Conservation (phyloP, 2,797 vertebrate species). For the Lagodon rhomboides region DNA sequence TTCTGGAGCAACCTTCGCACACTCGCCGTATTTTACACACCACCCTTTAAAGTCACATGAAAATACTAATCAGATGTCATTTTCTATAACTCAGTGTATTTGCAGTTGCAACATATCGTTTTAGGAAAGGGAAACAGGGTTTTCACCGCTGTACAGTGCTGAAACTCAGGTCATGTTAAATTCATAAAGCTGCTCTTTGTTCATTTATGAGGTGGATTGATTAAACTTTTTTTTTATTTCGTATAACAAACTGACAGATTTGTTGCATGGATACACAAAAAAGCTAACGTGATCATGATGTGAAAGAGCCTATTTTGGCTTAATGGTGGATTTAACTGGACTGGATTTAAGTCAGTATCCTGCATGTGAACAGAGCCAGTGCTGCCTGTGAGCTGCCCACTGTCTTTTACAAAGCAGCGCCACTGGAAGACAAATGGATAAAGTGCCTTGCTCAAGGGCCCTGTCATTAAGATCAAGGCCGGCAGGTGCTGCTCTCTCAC, state of each 20-base stretch:
- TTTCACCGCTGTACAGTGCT: constrained; percentile 6
- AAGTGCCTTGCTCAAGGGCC: constrained; percentile 31
- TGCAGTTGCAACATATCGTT: not conserved
- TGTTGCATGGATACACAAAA: constrained; percentile 8
- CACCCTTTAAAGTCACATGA: not conserved
- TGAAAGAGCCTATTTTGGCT: not conserved
- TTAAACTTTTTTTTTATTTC: not conserved
- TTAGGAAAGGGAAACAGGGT: constrained; percentile 31
- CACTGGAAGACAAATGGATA: not conserved
- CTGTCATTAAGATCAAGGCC: not conserved
- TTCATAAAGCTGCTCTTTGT: constrained; percentile 15
- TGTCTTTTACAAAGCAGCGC: not conserved
- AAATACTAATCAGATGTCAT: not conserved
- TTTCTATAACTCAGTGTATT: not conserved
- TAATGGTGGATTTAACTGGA: constrained; percentile 8
- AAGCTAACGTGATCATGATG: not conserved
- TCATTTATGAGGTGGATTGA: not conserved
- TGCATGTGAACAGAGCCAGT: constrained; percentile 45
- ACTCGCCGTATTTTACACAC: no score
- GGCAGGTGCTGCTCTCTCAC: constrained; percentile 27
- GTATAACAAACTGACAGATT: not conserved
- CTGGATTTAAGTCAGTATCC: not conserved
- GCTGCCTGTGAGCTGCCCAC: constrained; percentile 4
- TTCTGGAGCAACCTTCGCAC: no score
- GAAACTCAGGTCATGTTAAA: constrained; percentile 24